Conservation (phyloP, 2,888 invertebrate species). For the Danaus chrysippus region DNA sequence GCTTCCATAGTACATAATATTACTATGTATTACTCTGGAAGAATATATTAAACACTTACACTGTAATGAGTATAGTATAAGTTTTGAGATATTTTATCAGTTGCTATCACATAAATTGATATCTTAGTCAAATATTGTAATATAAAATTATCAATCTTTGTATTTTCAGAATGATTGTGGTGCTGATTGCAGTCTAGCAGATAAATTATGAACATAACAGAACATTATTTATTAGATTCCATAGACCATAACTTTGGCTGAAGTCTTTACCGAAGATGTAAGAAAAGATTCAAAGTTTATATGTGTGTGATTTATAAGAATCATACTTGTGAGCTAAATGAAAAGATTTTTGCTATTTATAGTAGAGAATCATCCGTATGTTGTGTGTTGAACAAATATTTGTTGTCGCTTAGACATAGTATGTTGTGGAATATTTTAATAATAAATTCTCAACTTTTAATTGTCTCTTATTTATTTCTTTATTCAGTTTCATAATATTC, state of each 20-base stretch:
- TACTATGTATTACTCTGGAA: too few relatives aligned
- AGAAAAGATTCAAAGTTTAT: too few relatives aligned
- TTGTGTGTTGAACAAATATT: constrained; percentile 40
- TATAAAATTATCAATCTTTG: constrained; percentile 26
- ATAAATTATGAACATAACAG: constrained; percentile 41
- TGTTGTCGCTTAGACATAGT: constrained; percentile 36
- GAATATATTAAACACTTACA: too few relatives aligned
- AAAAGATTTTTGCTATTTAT: not conserved
- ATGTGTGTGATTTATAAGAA: too few relatives aligned
- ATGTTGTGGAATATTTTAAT: constrained; percentile 62
- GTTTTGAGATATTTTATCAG: too few relatives aligned
- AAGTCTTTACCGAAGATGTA: too few relatives aligned
- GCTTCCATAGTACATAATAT: too few relatives aligned
- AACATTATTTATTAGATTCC: constrained; percentile 54
- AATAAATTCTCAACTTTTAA: constrained; percentile 42
- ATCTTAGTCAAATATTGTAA: constrained; percentile 43
- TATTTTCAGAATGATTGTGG: constrained; percentile 74
- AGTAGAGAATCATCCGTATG: constrained; percentile 6
- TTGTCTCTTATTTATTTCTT: constrained; percentile 14
- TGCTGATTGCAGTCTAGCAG: constrained; percentile 66
- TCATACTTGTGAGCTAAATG: too few relatives aligned
- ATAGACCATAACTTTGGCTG: constrained; percentile 26
- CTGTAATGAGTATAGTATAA: too few relatives aligned
- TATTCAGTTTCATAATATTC: not conserved
- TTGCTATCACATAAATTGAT: too few relatives aligned